phyloP scores from a whole-genome alignment of 2,113 vertebrate species.

The Cephalopterus ornatus region DNA sequence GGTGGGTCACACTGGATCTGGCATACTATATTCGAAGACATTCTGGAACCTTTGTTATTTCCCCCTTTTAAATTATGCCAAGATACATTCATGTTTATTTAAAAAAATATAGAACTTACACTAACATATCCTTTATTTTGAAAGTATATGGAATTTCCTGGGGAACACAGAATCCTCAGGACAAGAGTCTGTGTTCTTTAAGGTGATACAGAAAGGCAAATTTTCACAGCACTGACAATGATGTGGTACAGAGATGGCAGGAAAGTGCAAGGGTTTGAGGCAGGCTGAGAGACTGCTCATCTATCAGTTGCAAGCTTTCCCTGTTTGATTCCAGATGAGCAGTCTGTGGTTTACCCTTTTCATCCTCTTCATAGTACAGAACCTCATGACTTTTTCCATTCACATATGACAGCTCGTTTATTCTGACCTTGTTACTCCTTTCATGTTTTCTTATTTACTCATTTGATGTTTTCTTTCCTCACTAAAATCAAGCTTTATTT shows the following conservation, averaged over 20 bases:
- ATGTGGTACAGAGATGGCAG: background rate
- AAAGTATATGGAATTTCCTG: constrained; percentile 19
- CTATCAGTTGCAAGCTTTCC: background rate
- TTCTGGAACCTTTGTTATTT: background rate
- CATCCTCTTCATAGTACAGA: background rate
- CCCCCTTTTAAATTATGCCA: constrained; percentile 29
- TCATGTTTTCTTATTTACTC: background rate
- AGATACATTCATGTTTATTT: background rate
- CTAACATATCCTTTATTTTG: background rate
- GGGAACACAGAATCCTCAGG: background rate
- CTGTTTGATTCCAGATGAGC: background rate
- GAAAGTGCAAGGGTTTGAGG: background rate
- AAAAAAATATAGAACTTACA: background rate
- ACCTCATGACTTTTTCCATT: background rate
- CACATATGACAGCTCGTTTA: background rate
- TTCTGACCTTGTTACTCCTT: background rate
- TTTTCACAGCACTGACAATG: background rate
- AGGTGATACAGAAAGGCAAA: background rate
- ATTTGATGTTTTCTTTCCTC: background rate
- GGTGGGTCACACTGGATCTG: background rate
- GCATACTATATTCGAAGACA: background rate
- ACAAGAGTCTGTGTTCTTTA: background rate
- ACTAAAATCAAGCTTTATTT: background rate
- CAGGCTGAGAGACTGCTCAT: background rate
- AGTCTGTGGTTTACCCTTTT: background rate